phyloP scores from a whole-genome alignment of 2,113 vertebrate species.

The Dicerorhinus sumatrensis region DNA sequence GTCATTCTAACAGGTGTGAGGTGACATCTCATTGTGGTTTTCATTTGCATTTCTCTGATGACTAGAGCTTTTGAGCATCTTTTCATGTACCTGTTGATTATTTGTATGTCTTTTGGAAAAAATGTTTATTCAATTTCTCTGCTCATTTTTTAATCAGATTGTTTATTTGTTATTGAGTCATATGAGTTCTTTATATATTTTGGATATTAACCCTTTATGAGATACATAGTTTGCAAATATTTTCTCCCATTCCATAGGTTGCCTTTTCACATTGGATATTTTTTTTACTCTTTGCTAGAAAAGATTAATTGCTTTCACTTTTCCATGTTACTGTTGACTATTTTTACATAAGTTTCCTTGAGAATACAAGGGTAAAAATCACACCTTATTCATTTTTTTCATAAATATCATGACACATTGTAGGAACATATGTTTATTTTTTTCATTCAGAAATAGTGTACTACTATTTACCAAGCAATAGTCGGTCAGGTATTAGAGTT shows the following conservation, averaged over 20 bases:
- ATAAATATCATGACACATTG: not conserved
- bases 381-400: not conserved
- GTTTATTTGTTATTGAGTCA: not conserved
- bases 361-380: not conserved
- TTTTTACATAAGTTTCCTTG: not conserved
- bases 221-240: not conserved
- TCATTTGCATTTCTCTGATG: not conserved
- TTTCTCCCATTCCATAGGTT: not conserved
- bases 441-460: not conserved
- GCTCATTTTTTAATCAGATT: not conserved
- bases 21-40: not conserved
- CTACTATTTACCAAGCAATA: not conserved
- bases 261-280: not conserved
- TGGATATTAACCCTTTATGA: not conserved
- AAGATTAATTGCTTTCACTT: not conserved
- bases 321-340: not conserved
- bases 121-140: not conserved
- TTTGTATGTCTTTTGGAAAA: not conserved
- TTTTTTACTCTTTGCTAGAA: not conserved
- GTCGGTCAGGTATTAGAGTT: not conserved
- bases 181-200: not conserved
- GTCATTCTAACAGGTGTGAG: not conserved
- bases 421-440: not conserved
- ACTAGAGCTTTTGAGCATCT: not conserved
- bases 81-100: not conserved